These are phyloP conservation scores for Columba janthina DNA, from an alignment of 2,113 vertebrate genomes.

Conservation along the genomic window DNA sequence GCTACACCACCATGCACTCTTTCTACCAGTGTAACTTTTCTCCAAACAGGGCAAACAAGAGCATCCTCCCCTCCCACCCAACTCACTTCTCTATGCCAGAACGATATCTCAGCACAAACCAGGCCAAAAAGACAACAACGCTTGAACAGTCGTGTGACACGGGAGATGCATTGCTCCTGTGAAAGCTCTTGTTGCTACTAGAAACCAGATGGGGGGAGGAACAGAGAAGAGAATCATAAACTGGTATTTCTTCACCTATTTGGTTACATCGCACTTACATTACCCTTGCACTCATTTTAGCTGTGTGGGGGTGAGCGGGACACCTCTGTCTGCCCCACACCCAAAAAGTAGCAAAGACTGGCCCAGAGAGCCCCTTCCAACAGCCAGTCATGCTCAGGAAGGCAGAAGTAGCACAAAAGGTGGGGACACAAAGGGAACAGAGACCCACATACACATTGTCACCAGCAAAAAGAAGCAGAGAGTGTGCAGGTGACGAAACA, in stretches of 20 bases:
- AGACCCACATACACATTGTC: neutral
- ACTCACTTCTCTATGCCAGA: neutral
- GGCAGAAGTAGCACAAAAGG: neutral
- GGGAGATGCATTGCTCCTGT: constrained; percentile 12
- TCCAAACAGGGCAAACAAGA: neutral
- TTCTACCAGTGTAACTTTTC: neutral
- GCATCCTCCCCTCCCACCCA: neutral
- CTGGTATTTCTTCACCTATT: neutral
- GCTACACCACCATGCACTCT: neutral
- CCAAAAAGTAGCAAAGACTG: neutral
- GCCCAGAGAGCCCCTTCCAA: neutral
- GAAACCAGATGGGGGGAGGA: constrained; percentile 49
- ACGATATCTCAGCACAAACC: neutral
- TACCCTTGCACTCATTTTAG: neutral
- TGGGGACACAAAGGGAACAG: neutral
- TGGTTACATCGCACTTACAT: neutral
- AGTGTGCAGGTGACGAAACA: neutral
- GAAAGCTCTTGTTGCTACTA: constrained; percentile 62
- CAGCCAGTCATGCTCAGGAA: neutral
- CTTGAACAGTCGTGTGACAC: neutral
- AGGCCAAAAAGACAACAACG: neutral
- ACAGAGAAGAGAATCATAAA: neutral
- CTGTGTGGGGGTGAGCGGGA: neutral
- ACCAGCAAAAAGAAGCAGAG: neutral
- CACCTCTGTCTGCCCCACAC: fast-evolving